Base-by-base conservation (phyloP, 2,797 vertebrate genomes). In the Astyanax mexicanus region DNA sequence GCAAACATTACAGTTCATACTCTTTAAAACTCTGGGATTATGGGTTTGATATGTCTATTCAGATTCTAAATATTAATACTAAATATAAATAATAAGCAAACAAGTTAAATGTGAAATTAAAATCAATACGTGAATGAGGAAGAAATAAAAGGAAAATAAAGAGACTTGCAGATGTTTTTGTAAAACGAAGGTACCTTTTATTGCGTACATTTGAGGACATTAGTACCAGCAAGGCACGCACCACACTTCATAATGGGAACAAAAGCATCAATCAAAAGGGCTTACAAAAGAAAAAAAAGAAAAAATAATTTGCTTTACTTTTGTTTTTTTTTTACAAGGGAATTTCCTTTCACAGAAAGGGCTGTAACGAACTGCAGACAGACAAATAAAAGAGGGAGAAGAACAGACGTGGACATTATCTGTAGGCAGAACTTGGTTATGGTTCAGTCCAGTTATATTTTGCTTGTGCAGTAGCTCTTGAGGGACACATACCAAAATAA, bases 271-370 rank as follows among this genome's bases (percentile, higher is more conserved):
- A 38, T 81, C 84, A 88, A 88, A 37, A 88, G 74, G 80, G 69
- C 82, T 80, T 83, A 86, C 76, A 83, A 77, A 77, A 64, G 10
- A 47, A 64, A 42, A n/a, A 90, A 79, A 85, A 83, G 85, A 84
- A 83, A 77, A 79, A 71, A 83, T 69, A 35, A 42, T 83, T 84
- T 57, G 25, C 54, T 32, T 57, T 57, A 1, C n/a, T n/a, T n/a
- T 29, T 57, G 32, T 54, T 23, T 9, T 86, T 86, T 85, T 83
- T 74, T 88, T 87, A 86, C 8, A 82, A 88, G 23, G 86, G 87
- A 81, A 81, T 88, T 93, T 95, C 96, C 96, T 98, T 98, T 98
- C 96, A 98, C 94, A 94, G 96, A 98, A 98, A 98, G 97, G 96
- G 94, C 86, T 87, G 91, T 62, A 47, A 75, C 65, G 45, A 75